Conservation (phyloP, 2,888 invertebrate species). For the Cryptus viduatorius region DNA sequence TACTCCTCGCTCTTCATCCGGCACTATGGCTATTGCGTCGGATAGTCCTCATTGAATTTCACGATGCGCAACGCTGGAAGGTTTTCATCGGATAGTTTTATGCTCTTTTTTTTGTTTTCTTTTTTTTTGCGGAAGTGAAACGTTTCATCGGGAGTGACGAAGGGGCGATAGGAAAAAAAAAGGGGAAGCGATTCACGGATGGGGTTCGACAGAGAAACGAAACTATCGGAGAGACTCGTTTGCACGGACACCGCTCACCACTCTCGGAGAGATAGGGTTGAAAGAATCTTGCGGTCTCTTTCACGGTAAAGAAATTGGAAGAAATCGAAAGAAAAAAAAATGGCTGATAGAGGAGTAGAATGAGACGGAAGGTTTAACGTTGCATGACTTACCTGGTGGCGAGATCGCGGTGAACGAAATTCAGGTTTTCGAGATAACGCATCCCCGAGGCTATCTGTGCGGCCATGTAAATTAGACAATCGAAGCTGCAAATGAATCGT, state of each 20-base stretch:
- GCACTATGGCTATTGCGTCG: background rate
- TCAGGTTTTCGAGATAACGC: slow-evolving; percentile 94
- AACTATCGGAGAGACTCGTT: slow-evolving; percentile 31
- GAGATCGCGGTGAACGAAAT: slow-evolving; percentile 96
- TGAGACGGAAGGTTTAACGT: slow-evolving; percentile 34
- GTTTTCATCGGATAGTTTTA: slow-evolving; percentile 8
- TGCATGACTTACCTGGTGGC: slow-evolving; percentile 89
- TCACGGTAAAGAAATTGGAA: slow-evolving; percentile 1
- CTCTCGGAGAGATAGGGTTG: slow-evolving; percentile 35
- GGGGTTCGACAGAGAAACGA: background rate
- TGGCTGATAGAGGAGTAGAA: background rate
- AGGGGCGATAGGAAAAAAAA: slow-evolving; percentile 7
- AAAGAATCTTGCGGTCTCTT: slow-evolving; percentile 49
- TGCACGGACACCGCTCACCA: slow-evolving; percentile 24
- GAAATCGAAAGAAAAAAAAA: slow-evolving; percentile 12
- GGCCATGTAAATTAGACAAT: slow-evolving; percentile 92
- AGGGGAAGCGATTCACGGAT: background rate
- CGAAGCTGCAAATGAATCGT: slow-evolving; percentile 86
- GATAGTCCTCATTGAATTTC: slow-evolving; percentile 52
- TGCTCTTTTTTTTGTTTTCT: slow-evolving; percentile 22
- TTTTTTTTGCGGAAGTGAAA: slow-evolving; percentile 15
- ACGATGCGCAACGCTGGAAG: slow-evolving; percentile 11
- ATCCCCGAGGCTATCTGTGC: slow-evolving; percentile 95
- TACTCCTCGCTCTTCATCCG: slow-evolving; percentile 27
- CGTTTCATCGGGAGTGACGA: slow-evolving; percentile 1